Percentiles rank a stretch among this genome's conserved stretches.
phyloP scores from a whole-genome alignment of 2,113 vertebrate genomes.

The Heliornis fulica region DNA sequence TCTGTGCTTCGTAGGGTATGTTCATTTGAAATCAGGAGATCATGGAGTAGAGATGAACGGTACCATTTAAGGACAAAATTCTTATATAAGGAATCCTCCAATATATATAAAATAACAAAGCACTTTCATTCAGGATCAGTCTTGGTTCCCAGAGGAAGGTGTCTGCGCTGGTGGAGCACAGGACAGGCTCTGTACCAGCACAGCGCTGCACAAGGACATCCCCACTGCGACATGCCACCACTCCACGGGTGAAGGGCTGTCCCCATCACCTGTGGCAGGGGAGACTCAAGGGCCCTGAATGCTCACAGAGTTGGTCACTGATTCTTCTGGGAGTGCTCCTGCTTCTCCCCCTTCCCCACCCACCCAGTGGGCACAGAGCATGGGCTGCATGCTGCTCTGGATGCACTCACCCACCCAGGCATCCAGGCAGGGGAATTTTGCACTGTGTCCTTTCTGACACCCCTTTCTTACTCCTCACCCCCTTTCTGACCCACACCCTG shows the following conservation, averaged over 20 bases:
- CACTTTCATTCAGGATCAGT: neutral
- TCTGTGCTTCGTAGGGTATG: neutral
- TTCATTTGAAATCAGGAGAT: neutral
- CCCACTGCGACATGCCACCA: neutral
- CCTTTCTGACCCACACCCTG: too few species aligned
- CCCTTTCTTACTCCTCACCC: too few species aligned
- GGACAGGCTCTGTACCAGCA: neutral
- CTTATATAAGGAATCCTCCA: neutral
- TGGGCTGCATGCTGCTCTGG: neutral
- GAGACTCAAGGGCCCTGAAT: neutral
- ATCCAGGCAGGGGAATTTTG: neutral
- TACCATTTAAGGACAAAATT: neutral
- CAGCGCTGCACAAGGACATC: neutral
- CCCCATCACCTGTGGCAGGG: neutral
- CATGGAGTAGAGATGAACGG: neutral
- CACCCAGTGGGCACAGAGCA: neutral
- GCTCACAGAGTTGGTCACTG: neutral
- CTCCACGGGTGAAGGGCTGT: accelerated
- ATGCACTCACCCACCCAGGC: accelerated
- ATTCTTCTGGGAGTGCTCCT: neutral
- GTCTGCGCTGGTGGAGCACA: neutral
- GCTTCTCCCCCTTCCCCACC: neutral
- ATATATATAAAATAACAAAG: neutral
- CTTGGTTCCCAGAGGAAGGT: neutral
- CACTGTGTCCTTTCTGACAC: neutral